Conservation (phyloP, 2,888 invertebrate genomes). For the Clivina fossor region DNA sequence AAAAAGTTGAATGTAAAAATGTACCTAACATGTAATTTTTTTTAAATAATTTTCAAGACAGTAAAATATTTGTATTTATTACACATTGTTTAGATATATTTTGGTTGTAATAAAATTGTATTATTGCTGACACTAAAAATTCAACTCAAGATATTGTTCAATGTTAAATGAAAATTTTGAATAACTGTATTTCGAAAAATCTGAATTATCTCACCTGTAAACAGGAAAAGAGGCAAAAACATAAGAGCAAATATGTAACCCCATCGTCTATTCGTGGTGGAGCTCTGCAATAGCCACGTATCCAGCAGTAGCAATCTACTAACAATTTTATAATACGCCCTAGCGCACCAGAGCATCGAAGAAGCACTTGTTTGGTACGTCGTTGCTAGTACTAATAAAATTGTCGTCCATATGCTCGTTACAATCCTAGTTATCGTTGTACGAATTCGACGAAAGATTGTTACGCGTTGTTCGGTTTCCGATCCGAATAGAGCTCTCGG, state of each 20-base stretch:
- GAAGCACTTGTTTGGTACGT: slow-evolving; percentile 41
- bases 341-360: slow-evolving; percentile 43
- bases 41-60: too few relatives aligned
- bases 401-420: slow-evolving; percentile 35
- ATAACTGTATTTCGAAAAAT: too few relatives aligned
- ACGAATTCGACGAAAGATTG: slow-evolving; percentile 25
- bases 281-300: slow-evolving; percentile 47
- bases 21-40: too few relatives aligned
- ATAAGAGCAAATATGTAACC: slow-evolving; percentile 49
- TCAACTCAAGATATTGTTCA: too few relatives aligned
- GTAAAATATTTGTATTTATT: too few relatives aligned
- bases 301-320: slow-evolving; percentile 51
- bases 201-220: slow-evolving; percentile 64
- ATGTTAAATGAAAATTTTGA: too few relatives aligned
- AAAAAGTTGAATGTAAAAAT: too few relatives aligned
- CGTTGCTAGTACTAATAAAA: slow-evolving; percentile 34
- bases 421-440: slow-evolving; percentile 23
- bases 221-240: slow-evolving; percentile 58
- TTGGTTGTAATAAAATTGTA: too few relatives aligned
- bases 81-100: too few relatives aligned
- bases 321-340: slow-evolving; percentile 46
- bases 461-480: slow-evolving; percentile 8
- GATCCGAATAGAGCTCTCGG: slow-evolving; percentile 24
- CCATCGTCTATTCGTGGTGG: slow-evolving; percentile 37
- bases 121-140: too few relatives aligned